phyloP scores from a whole-genome alignment of 2,113 vertebrate species.

The Myrmophylax atrothorax region DNA sequence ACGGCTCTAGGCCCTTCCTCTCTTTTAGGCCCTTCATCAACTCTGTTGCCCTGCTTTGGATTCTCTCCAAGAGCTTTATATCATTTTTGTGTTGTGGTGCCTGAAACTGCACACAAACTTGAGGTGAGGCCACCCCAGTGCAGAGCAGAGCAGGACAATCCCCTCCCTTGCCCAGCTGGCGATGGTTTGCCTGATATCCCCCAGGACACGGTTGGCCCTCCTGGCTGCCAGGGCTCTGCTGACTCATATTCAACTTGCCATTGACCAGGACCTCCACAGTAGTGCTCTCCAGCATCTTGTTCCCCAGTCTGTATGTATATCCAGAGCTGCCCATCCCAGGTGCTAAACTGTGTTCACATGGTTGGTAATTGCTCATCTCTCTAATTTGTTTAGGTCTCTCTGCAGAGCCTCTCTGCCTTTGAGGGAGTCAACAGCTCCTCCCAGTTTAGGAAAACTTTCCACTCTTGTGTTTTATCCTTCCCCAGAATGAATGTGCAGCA shows the following conservation, averaged over 20 bases:
- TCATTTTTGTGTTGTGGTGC: background rate
- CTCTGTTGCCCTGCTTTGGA: background rate
- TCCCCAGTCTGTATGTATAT: background rate
- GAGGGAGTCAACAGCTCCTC: background rate
- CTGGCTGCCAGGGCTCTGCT: background rate
- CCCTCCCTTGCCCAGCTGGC: accelerated
- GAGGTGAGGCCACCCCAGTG: accelerated
- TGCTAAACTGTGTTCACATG: background rate
- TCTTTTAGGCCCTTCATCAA: background rate
- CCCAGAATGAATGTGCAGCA: background rate
- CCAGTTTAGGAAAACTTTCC: background rate
- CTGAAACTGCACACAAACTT: background rate
- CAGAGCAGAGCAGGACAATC: background rate
- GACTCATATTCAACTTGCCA: accelerated
- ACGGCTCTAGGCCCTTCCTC: background rate
- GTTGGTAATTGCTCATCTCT: background rate
- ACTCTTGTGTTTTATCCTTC: background rate
- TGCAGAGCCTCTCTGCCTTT: background rate
- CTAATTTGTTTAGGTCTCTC: background rate
- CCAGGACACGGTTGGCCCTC: accelerated
- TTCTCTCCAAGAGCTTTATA: background rate
- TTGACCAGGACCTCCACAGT: accelerated
- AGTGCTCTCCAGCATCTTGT: background rate
- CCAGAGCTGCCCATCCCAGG: background rate
- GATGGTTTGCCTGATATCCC: background rate